These are phyloP conservation scores for Todiramphus saurophagus DNA, from an alignment of 2,113 vertebrate genomes.

Conservation along the genomic window DNA sequence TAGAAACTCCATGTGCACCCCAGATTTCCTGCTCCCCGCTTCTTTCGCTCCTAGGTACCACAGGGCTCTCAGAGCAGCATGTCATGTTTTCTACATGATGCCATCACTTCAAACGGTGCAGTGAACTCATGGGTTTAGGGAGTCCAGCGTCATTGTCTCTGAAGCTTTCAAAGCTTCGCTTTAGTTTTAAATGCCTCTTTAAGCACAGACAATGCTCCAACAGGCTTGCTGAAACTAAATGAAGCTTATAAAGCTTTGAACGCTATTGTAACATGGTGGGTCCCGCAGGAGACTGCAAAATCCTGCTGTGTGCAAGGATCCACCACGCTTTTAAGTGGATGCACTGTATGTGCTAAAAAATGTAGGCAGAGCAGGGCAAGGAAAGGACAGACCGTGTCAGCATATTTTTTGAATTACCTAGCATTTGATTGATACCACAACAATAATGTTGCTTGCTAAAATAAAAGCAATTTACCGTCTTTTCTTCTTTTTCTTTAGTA, in stretches of 20 bases:
- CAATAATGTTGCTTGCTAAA: background rate
- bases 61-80: background rate
- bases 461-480: background rate
- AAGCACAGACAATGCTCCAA: conserved; percentile 60
- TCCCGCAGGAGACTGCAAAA: conserved; percentile 58
- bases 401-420: conserved; percentile 42
- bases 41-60: background rate
- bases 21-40: background rate
- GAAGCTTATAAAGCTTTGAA: conserved; percentile 70
- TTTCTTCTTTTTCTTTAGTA: background rate
- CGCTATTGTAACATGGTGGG: conserved; percentile 38
- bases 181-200: conserved; percentile 66
- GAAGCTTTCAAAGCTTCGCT: conserved; percentile 59
- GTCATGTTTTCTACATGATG: conserved; percentile 56
- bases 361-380: conserved; percentile 48
- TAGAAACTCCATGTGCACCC: rapidly evolving
- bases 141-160: conserved; percentile 45
- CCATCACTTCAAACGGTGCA: conserved; percentile 27
- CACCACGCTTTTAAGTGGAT: conserved; percentile 45
- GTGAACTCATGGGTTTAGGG: conserved; percentile 45
- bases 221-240: conserved; percentile 58
- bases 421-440: background rate
- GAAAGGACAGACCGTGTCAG: conserved; percentile 35
- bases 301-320: conserved; percentile 59
- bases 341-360: conserved; percentile 43